phyloP scores from a whole-genome alignment of 2,113 vertebrate genomes.

The Plecotus auritus region DNA sequence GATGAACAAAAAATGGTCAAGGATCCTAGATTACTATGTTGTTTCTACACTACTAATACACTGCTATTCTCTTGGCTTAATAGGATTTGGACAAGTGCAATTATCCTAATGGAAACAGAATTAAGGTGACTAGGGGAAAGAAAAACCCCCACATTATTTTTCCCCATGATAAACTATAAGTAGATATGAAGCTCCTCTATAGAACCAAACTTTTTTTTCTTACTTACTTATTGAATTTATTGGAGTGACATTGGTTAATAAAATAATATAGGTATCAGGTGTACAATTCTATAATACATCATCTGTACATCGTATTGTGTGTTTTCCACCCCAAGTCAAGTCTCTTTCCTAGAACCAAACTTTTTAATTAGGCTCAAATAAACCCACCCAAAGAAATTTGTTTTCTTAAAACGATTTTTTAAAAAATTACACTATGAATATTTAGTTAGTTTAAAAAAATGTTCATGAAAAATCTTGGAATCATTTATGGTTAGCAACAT shows the following conservation, averaged over 20 bases:
- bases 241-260: background rate
- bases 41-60: background rate
- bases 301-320: background rate
- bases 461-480: conserved; percentile 20
- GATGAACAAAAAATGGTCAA: background rate
- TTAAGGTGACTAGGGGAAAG: background rate
- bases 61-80: background rate
- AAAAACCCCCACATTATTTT: background rate
- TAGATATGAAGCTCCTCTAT: background rate
- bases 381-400: background rate
- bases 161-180: background rate
- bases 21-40: background rate
- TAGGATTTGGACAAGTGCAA: background rate
- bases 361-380: conserved; percentile 1
- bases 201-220: background rate
- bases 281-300: background rate
- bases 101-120: background rate
- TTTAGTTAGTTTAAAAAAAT: conserved; percentile 11
- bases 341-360: background rate
- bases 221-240: background rate
- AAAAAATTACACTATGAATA: background rate
- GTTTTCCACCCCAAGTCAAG: background rate
- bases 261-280: background rate
- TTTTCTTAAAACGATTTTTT: background rate
- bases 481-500: conserved; percentile 23